A percentile compares a stretch with the other conserved stretches of the same genome.
Evolutionary conservation across 1,140 invertebrate species (phyloP).

Genomic region (Glomeris maerens): DNA sequence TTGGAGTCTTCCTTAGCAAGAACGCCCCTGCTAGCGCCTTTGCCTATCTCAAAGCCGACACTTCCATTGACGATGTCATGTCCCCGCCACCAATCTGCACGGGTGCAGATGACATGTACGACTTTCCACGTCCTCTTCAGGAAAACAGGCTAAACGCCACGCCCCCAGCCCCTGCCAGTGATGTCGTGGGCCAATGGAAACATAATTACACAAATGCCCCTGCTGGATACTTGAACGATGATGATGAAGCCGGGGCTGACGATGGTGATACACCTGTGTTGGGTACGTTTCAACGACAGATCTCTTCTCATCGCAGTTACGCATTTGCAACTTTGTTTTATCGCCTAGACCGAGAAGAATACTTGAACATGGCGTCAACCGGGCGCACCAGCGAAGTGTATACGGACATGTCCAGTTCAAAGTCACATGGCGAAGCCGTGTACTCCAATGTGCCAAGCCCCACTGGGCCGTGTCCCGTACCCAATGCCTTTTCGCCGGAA

Average conservation of each 20-base stretch:
- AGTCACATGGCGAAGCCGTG: constrained; percentile 13
- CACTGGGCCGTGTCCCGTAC: constrained; percentile 23
- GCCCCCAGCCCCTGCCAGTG: constrained; percentile 13
- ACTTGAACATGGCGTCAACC: constrained; percentile 11
- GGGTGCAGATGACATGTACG: constrained; percentile 47
- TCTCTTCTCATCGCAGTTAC: no score
- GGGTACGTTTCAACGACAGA: no score
- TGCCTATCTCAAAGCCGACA: constrained; percentile 9
- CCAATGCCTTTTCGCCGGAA: constrained; percentile 37
- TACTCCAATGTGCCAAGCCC: constrained; percentile 19
- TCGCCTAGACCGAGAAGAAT: constrained; percentile 7
- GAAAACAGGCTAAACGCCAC: constrained; percentile 16
- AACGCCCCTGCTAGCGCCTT: constrained; percentile 10
- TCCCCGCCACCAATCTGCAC: constrained; percentile 12
- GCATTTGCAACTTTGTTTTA: no score
- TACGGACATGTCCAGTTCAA: constrained; percentile 16
- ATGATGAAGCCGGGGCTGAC: neutral
- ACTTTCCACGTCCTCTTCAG: constrained; percentile 52
- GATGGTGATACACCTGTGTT: neutral
- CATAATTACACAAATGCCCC: constrained; percentile 60
- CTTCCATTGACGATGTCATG: constrained; percentile 15
- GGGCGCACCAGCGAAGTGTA: constrained; percentile 8
- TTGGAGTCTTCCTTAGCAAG: neutral
- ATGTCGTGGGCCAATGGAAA: constrained; percentile 25
- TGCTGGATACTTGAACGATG: constrained; percentile 18